phyloP scores from a whole-genome alignment of 2,113 vertebrate genomes.

The Columbina picui region DNA sequence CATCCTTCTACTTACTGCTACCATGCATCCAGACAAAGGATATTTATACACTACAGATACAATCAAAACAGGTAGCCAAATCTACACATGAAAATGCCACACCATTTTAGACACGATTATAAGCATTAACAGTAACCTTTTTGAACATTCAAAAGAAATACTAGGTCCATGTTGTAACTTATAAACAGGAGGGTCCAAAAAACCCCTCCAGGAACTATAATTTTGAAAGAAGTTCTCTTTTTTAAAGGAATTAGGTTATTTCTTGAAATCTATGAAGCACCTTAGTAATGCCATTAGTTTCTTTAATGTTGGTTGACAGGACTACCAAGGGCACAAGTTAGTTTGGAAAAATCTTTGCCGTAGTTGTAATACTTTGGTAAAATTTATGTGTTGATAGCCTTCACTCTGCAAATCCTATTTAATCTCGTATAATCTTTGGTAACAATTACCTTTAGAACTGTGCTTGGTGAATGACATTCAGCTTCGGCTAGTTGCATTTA shows the following conservation, averaged over 20 bases:
- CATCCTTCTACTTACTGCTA: neutral
- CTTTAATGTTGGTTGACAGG: neutral
- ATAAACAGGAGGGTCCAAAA: neutral
- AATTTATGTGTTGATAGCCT: constrained; percentile 3
- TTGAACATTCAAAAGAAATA: neutral
- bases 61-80: neutral
- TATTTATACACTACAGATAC: neutral
- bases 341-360: neutral
- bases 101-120: neutral
- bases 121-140: neutral
- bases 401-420: constrained; percentile 12
- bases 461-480: neutral
- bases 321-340: neutral
- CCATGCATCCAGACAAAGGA: neutral
- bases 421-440: constrained; percentile 49
- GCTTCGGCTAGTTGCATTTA: neutral
- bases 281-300: neutral
- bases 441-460: constrained; percentile 17
- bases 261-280: neutral
- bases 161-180: accelerated
- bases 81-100: neutral
- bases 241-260: accelerated
- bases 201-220: neutral
- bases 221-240: neutral
- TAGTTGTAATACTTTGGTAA: neutral